Evolutionary conservation across 1,140 invertebrate genomes (phyloP), one percentile per base, ranked within the genome.

Genomic region (Apis mellifera): DNA sequence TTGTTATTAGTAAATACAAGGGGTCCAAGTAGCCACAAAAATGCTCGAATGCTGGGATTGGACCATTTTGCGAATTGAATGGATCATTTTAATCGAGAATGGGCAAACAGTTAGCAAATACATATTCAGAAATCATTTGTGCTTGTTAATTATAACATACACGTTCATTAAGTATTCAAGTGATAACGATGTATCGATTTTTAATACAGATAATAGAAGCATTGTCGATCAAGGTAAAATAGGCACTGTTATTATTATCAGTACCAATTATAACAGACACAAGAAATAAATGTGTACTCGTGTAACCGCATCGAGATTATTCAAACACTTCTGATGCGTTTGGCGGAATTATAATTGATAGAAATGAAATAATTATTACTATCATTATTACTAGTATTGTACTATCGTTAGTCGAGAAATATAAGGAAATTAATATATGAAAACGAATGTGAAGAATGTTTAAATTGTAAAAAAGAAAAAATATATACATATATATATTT

Each of bases 131-230:
- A 15, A 42, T 19, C 64, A 54, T 65, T 80, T 26, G 60, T 17
- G 59, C 50, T 48, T 54, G 78, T 80, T 80, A 74, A 80, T 80
- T 64, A 80, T 52, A 52, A 80, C 32, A 42, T 80, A 74, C 32
- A 26, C 60, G 48, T 66, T 80, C 70, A 54, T 80, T 80, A 80
- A 65, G 78, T 52, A 19, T 55, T 57, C 78, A 62, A 68, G 54
- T 48, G 32, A 42, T 78, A 78, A 80, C 60, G 78, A 73, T 17
- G 55, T 48, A 59, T 60, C 55, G 71, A 59, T 59, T 74, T 74
- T 74, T 74, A 59, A 73, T 26, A 8, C 11, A 19, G 11, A 13
- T 21, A 3, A 11, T 17, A 21, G 26, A 15, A 42, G 12, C 54
- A 17, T 5, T 50, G 71, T n/a, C 8, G 11, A 54, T 42, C 42